Conservation (phyloP, 1,140 invertebrate species). For the Drosophila pallidifrons region DNA sequence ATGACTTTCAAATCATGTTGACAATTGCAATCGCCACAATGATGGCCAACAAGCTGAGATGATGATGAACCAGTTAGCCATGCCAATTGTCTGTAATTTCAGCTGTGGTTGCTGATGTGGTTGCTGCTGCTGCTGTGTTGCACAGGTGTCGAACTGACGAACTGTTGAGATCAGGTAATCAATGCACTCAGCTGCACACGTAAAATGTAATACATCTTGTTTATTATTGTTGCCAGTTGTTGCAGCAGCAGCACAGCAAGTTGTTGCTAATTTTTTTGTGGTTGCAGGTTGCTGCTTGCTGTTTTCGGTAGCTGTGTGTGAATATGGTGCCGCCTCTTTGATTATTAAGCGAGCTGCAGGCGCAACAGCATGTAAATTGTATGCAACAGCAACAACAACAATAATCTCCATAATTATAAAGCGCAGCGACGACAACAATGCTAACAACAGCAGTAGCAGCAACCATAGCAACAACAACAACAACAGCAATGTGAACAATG, state of each 20-base stretch:
- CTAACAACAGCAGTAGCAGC: constrained; percentile 34
- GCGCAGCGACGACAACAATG: constrained; percentile 63
- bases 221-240: constrained; percentile 12
- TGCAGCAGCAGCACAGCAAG: neutral
- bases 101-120: neutral
- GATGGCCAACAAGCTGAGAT: constrained; percentile 1
- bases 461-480: constrained; percentile 15
- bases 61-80: constrained; percentile 42
- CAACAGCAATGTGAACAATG: constrained; percentile 52
- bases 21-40: constrained; percentile 7
- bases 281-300: constrained; percentile 20
- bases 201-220: constrained; percentile 34
- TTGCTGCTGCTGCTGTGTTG: neutral
- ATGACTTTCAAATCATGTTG: constrained; percentile 21
- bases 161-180: constrained; percentile 17
- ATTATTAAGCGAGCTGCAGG: constrained; percentile 44
- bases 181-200: neutral
- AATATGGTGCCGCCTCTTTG: constrained; percentile 59
- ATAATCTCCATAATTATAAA: constrained; percentile 73
- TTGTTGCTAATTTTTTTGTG: neutral
- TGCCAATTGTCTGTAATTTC: constrained; percentile 40
- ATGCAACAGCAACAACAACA: constrained; percentile 42
- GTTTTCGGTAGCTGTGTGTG: constrained; percentile 68
- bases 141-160: constrained; percentile 18
- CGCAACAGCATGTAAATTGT: constrained; percentile 56